Conservation (phyloP, 30 jellyfish, hydroid and myxozoan species). For the Pseudorhiza aurosa region DNA sequence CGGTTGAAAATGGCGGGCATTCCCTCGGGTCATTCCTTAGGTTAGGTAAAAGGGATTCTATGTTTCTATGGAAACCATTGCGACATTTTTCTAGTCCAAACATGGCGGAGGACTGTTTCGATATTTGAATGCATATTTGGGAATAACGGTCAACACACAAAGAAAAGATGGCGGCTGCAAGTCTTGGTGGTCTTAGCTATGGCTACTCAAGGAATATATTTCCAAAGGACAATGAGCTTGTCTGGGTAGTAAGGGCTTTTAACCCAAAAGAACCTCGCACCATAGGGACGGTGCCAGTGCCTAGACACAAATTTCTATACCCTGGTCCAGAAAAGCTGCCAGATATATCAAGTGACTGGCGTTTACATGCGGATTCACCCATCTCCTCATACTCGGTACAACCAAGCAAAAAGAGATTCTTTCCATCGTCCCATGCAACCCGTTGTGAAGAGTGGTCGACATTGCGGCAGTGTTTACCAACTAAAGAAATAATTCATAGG, state of each 20-base stretch:
- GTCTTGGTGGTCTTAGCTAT: constrained; percentile 42
- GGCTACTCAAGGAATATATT: constrained; percentile 50
- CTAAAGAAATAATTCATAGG: constrained; percentile 21
- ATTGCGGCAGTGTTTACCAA: constrained; percentile 71
- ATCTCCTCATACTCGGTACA: constrained; percentile 40
- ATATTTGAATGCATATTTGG: not conserved
- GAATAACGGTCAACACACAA: not conserved
- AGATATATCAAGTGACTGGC: constrained; percentile 72
- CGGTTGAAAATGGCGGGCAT: not conserved
- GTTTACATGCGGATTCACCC: constrained; percentile 73
- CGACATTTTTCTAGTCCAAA: constrained; percentile 18
- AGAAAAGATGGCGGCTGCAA: constrained; percentile 35
- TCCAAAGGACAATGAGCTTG: constrained; percentile 71
- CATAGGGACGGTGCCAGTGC: constrained; percentile 78
- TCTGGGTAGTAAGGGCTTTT: constrained; percentile 67
- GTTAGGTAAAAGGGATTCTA: not conserved
- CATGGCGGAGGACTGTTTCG: constrained; percentile 36
- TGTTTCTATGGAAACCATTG: constrained; percentile 36
- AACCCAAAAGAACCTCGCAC: constrained; percentile 72
- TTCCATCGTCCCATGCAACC: constrained; percentile 71
- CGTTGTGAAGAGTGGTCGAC: constrained; percentile 95
- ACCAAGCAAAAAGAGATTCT: not conserved
- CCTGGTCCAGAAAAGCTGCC: constrained; percentile 39
- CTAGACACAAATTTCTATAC: constrained; percentile 60
- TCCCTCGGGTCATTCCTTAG: constrained; percentile 11